Evolutionary conservation across 1,140 invertebrate genomes (phyloP).

Genomic region (Heliconius nattereri): DNA sequence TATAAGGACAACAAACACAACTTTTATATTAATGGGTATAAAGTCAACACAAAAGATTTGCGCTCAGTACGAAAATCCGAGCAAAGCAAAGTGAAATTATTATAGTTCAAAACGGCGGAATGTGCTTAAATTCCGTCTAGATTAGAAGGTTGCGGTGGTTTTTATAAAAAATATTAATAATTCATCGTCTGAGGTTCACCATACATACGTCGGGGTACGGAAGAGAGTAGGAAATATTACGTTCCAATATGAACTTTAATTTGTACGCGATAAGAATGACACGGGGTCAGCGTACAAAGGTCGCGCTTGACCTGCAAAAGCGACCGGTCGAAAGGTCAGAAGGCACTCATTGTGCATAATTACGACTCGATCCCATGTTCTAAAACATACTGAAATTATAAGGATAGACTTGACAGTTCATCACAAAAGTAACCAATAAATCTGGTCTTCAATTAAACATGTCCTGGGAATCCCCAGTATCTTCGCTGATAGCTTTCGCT

Average conservation of each 20-base stretch:
- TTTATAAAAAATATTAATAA: constrained; percentile 61
- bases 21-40: background rate
- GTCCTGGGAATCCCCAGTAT: background rate
- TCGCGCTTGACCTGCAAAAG: constrained; percentile 54
- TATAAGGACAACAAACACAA: constrained; percentile 1
- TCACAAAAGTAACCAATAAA: background rate
- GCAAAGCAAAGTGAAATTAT: constrained; percentile 29
- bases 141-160: constrained; percentile 40
- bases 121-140: constrained; percentile 39
- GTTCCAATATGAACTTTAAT: constrained; percentile 7
- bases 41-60: background rate
- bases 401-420: background rate
- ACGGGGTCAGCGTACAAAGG: constrained; percentile 45
- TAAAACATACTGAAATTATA: constrained; percentile 11
- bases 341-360: constrained; percentile 50
- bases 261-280: background rate
- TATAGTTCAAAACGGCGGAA: constrained; percentile 22
- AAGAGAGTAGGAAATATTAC: background rate
- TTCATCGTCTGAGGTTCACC: constrained; percentile 55
- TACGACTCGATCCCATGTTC: constrained; percentile 21
- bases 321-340: constrained; percentile 58
- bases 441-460: too few relatives aligned
- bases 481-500: too few relatives aligned
- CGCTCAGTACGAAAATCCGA: constrained; percentile 6
- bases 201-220: constrained; percentile 30